Evolutionary conservation across 2,113 vertebrate genomes (phyloP).

Genomic region (Romanogobio albipinnatus): DNA sequence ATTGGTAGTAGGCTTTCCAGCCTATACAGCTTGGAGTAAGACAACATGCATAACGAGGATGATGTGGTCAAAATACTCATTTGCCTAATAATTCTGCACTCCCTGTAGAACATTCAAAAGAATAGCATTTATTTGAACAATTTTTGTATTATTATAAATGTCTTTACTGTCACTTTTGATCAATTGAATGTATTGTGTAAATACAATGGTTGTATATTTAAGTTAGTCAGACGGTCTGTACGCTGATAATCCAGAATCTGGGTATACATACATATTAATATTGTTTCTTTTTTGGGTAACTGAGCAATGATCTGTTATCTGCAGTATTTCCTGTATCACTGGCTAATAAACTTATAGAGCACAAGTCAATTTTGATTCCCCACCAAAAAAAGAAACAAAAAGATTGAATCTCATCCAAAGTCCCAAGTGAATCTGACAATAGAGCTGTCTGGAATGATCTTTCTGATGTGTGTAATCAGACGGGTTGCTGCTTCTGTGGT

Average conservation of each 20-base stretch:
- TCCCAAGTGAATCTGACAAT: constrained; percentile 16
- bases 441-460: constrained; percentile 4
- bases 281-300: neutral
- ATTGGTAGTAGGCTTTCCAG: too few relatives aligned
- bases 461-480: constrained; percentile 13
- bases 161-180: neutral
- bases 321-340: neutral
- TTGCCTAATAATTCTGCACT: too few relatives aligned
- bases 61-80: too few relatives aligned
- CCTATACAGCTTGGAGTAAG: too few relatives aligned
- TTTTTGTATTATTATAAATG: neutral
- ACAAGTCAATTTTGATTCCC: neutral
- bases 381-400: neutral
- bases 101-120: neutral
- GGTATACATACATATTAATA: neutral
- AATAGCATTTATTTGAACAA: neutral
- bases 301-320: neutral
- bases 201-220: too few relatives aligned
- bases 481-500: neutral
- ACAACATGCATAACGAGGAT: too few relatives aligned
- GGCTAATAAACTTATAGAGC: constrained; percentile 11
- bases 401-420: neutral
- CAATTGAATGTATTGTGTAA: too few relatives aligned
- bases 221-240: neutral
- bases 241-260: neutral